These are phyloP conservation scores for Leptarthrus brevirostris DNA, from an alignment of 2,888 invertebrate species.

Conservation along the genomic window DNA sequence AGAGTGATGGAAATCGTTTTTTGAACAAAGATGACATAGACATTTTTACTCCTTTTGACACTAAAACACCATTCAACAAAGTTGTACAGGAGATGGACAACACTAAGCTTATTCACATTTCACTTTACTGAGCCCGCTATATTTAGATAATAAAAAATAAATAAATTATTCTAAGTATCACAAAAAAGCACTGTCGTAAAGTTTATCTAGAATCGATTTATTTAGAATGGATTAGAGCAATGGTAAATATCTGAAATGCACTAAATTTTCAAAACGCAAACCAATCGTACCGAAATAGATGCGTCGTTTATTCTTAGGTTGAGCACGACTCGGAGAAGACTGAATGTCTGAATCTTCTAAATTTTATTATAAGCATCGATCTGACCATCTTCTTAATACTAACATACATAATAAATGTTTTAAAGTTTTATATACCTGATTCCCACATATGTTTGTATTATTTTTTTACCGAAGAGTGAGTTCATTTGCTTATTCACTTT, in stretches of 20 bases:
- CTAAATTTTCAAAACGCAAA: neutral
- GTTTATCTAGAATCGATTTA: no score
- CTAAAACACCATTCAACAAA: constrained; percentile 1
- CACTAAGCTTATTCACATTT: constrained; percentile 20
- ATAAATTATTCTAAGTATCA: neutral
- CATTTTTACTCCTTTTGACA: constrained; percentile 51
- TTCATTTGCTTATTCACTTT: no score
- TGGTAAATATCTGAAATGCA: constrained; percentile 14
- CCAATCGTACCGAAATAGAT: constrained; percentile 36
- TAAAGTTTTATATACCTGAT: neutral
- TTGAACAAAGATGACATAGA: constrained; percentile 61
- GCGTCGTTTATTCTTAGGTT: constrained; percentile 47
- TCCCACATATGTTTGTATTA: no score
- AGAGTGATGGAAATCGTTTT: constrained; percentile 69
- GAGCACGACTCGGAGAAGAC: constrained; percentile 32
- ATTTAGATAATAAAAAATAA: neutral
- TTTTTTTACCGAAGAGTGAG: no score
- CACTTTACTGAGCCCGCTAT: constrained; percentile 1
- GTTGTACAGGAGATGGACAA: neutral
- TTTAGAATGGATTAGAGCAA: neutral
- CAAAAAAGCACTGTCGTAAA: no score
- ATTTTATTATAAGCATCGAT: constrained; percentile 18
- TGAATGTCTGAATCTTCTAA: constrained; percentile 30
- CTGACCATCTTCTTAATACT: constrained; percentile 5
- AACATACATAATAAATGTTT: neutral